Evolutionary conservation across 1,140 invertebrate species (phyloP), one percentile per base, ranked within the genome.

Genomic region (Zaprionus tsacasi): DNA sequence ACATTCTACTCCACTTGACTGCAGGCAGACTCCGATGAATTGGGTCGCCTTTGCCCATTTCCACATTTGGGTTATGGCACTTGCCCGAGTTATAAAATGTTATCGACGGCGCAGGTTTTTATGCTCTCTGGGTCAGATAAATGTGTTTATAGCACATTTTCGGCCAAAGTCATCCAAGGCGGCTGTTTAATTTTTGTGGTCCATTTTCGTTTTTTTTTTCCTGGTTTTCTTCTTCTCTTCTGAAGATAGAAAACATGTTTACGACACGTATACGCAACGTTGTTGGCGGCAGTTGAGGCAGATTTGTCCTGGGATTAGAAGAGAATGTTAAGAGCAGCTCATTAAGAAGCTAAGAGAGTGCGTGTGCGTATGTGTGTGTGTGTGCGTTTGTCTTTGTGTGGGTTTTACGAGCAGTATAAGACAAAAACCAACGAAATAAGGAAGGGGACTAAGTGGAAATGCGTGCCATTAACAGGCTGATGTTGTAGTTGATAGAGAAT

Each of bases 81-180:
- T 90, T 89, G 68, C 70, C 69, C 27, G 78, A 89, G 85, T 81
- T 88, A 81, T 89, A 89, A 89, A 89, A 89, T 81, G 81, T 81
- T 88, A 89, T 88, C 85, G 83, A 83, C 80, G 74, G 83, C 78
- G 74, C 85, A 89, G 83, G 83, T 89, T 88, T 88, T 88, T 89
- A 88, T 88, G 83, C 70, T 71, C 81, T 66, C 70, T 72, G 58
- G 81, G 85, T 78, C 83, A 88, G 83, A 88, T 88, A 85, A 89
- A 89, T 85, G 85, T 89, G 85, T 88, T 88, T 88, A 89, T 89
- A 73, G 85, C 68, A 82, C 79, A 85, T 76, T 82, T 76, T 80
- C 27, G 70, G 69, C 66, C 48, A 71, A 71, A 70, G 69, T 70
- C 60, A 55, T 76, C 52, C 40, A 45, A 57, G 45, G 15, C 60